Evolutionary conservation across 2,797 vertebrate species (phyloP).

Genomic region (Xiphorhynchus erythropygius): DNA sequence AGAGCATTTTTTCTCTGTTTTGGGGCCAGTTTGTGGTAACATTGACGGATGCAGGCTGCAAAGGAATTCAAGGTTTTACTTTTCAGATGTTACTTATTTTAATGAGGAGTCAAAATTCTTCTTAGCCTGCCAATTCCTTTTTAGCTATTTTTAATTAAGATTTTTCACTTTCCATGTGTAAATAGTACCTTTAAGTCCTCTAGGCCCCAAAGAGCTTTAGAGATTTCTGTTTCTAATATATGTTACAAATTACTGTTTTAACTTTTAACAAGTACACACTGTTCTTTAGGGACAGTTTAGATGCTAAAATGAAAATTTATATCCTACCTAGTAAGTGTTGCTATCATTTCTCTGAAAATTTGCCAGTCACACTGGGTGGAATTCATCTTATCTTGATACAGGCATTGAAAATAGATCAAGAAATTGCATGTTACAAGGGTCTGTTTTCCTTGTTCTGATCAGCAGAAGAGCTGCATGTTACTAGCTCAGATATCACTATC

Average conservation of each 20-base stretch:
- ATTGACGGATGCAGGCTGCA: background rate
- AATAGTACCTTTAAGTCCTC: background rate
- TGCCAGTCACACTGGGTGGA: rapidly evolving
- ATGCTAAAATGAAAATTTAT: background rate
- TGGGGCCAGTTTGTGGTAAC: background rate
- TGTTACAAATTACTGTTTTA: background rate
- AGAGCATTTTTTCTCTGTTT: background rate
- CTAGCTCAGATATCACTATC: background rate
- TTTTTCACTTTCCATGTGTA: background rate
- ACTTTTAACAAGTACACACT: background rate
- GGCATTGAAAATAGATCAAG: background rate
- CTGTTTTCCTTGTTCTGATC: background rate
- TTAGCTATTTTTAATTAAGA: background rate
- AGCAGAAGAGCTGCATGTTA: background rate
- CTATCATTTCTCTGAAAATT: background rate
- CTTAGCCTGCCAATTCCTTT: background rate
- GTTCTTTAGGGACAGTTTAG: background rate
- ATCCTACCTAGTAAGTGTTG: background rate
- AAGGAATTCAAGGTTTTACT: background rate
- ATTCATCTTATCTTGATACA: background rate
- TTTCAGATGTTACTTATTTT: background rate
- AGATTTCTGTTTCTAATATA: background rate
- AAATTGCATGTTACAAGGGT: background rate
- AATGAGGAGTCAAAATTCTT: background rate
- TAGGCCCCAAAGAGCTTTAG: background rate